These are phyloP conservation scores for Bombus consobrinus DNA, from an alignment of 1,140 invertebrate genomes.

Conservation along the genomic window DNA sequence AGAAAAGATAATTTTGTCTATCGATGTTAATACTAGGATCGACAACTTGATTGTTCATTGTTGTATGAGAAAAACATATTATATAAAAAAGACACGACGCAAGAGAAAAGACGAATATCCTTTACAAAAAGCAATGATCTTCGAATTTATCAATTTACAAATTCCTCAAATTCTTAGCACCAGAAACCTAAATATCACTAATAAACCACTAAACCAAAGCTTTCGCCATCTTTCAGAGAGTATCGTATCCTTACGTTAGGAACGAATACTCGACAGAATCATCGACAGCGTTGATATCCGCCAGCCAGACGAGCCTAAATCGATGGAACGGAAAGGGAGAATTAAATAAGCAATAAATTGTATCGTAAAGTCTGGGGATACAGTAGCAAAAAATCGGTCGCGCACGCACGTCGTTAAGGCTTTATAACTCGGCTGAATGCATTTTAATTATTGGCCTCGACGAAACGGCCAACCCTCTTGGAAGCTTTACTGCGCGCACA, in stretches of 20 bases:
- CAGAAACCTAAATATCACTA: no score
- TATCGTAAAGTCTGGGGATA: slow-evolving; percentile 63
- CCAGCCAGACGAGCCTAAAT: slow-evolving; percentile 50
- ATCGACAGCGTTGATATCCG: neutral
- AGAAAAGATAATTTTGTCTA: neutral
- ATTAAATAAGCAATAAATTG: slow-evolving; percentile 73
- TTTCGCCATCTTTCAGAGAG: no score
- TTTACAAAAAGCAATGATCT: no score
- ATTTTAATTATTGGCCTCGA: slow-evolving; percentile 73
- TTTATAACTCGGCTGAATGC: slow-evolving; percentile 73
- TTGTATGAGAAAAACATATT: no score
- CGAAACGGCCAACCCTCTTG: neutral
- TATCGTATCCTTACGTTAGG: neutral
- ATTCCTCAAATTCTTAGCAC: no score
- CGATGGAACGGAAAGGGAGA: slow-evolving; percentile 58
- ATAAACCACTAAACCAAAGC: neutral
- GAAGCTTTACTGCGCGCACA: neutral
- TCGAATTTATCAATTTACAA: no score
- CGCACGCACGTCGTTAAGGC: slow-evolving; percentile 69
- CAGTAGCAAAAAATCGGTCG: slow-evolving; percentile 65
- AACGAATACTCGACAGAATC: neutral
- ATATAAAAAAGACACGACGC: no score
- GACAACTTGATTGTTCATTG: no score
- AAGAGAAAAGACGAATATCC: no score
- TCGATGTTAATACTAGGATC: neutral